Conservation (phyloP, 2,113 vertebrate species). For the Semicossyphus pulcher region DNA sequence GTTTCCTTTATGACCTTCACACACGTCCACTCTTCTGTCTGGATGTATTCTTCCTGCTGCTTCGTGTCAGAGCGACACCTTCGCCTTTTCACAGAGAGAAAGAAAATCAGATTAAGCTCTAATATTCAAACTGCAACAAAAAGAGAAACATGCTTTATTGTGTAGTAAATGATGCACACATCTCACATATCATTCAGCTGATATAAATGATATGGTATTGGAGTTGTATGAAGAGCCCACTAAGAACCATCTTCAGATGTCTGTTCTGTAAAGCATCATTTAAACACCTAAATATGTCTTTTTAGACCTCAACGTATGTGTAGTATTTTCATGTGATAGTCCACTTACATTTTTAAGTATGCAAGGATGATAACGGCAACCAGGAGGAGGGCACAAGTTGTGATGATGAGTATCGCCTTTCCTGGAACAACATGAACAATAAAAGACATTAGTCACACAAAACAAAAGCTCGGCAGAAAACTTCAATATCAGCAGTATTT, state of each 20-base stretch:
- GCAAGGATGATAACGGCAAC: constrained; percentile 80
- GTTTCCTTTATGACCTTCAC: constrained; percentile 39
- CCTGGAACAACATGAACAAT: constrained; percentile 56
- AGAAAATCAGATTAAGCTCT: neutral
- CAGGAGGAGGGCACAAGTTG: constrained; percentile 81
- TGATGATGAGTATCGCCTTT: constrained; percentile 85
- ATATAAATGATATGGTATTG: neutral
- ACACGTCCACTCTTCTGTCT: constrained; percentile 82
- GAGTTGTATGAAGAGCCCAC: no score
- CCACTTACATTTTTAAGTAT: constrained; percentile 87
- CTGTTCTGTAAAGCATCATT: neutral
- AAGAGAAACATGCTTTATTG: neutral
- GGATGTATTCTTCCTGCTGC: constrained; percentile 82
- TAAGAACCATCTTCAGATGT: no score
- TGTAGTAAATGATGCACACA: no score
- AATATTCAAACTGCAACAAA: neutral
- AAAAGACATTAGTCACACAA: constrained; percentile 1
- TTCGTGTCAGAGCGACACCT: constrained; percentile 77
- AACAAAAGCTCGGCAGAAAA: neutral
- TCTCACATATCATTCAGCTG: neutral
- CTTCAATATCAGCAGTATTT: neutral
- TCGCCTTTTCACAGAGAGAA: constrained; percentile 78
- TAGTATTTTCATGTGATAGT: neutral
- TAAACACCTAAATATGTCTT: neutral
- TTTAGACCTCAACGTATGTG: neutral